phyloP scores from a whole-genome alignment of 2,113 vertebrate genomes.

The Peromyscus polionotus region DNA sequence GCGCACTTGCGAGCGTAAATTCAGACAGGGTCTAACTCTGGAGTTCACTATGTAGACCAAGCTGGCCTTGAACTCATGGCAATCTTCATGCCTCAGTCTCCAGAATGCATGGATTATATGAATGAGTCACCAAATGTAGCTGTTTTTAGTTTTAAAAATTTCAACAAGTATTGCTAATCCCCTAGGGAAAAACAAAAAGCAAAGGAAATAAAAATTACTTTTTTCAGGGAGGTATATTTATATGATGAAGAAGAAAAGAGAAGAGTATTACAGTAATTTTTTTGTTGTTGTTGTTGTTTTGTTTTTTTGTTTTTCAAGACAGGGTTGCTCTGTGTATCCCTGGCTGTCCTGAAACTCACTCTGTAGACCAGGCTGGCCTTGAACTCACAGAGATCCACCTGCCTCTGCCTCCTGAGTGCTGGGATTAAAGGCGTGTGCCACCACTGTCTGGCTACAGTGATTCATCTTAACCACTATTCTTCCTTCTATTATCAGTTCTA shows the following conservation, averaged over 20 bases:
- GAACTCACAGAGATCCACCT: no score
- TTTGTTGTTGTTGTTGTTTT: no score
- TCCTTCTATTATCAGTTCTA: constrained; percentile 25
- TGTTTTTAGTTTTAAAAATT: neutral
- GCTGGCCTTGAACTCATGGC: neutral
- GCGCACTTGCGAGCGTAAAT: no score
- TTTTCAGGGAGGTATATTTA: neutral
- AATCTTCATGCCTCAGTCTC: neutral
- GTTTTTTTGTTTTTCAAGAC: no score
- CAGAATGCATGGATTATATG: neutral
- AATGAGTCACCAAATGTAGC: neutral
- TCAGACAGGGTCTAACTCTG: neutral
- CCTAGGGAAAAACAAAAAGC: neutral
- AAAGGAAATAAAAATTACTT: constrained; percentile 17
- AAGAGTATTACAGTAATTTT: neutral
- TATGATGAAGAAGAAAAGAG: neutral
- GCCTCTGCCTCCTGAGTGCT: no score
- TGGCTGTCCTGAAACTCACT: no score
- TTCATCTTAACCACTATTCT: constrained; percentile 41
- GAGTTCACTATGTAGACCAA: neutral
- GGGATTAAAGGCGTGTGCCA: no score
- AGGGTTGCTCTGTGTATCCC: no score
- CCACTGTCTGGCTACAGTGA: neutral
- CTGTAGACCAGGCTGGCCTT: no score
- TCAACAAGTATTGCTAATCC: constrained; percentile 41